Evolutionary conservation across 1,140 invertebrate genomes (phyloP), one percentile per base, ranked within the genome.

Genomic region (Eufriesea mexicana): DNA sequence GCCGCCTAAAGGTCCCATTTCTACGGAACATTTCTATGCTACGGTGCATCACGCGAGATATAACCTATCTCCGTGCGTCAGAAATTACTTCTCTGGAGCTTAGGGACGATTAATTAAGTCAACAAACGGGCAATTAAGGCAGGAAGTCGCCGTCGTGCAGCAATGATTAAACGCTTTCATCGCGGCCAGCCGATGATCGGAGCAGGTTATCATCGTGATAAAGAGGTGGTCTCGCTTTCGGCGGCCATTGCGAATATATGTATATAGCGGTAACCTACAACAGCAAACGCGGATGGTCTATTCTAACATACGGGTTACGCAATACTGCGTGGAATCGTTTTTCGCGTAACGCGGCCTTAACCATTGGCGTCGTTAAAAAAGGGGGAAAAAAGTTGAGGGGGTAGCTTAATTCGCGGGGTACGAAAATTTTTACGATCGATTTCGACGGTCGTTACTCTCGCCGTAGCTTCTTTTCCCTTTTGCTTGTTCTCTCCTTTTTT

Each of bases 111-210:
- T 49, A 76, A 64, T 76, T 76, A 64, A 76, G 57, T 61, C 20
- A 72, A 72, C 70, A 64, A 51, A 51, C 42, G 47, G 45, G 47
- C 59, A 76, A 64, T 76, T 64, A 76, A 64, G 35, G 35, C 54
- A 73, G 71, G 35, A 49, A 62, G 59, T 64, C 16, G 59, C 9
- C 45, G 25, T 49, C 45, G 23, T 51, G 18, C 4, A 51, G 61
- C n/a, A n/a, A 62, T 64, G 74, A 76, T 75, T 62, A 28, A 62
- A 62, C 57, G 73, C n/a, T 72, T 55, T 72, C 70, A 72, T 72
- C 70, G 25, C n/a, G 1, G 18, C 9, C 18, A 28, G 25, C 68
- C 25, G 47, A 51, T 14, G 47, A 71, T 71, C 68, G 47, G 51
- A 47, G 49, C 47, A 71, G 47, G 47, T 71, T 71, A 62, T 75